Base-by-base conservation (phyloP, 2,113 vertebrate species). In the Amphiprion ocellaris region DNA sequence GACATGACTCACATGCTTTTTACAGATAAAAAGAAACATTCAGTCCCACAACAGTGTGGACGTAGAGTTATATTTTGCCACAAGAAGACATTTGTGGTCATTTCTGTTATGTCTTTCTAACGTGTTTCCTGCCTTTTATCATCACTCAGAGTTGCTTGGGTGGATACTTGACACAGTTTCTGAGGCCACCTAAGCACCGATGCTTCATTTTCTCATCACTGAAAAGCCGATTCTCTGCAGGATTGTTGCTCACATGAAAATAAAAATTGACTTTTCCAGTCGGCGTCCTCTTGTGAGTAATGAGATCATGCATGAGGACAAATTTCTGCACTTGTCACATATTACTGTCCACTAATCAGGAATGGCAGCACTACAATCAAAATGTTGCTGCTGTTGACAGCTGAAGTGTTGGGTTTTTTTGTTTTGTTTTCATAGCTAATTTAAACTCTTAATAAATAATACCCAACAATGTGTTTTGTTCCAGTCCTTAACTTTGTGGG, bases 71-170 rank as follows among this genome's bases (percentile, higher is more conserved):
- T 50, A 58, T 60, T 79, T 75, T 53, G 26, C 60, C 47, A 69
- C 1, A 44, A 23, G 23, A 53, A 50, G 37, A 59, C 46, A 65
- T 68, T 83, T 4, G 69, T 67, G 61, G 67, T 46, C 49, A 17
- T 74, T 50, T 61, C 56, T 69, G 12, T 78, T 56, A 21, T 68
- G 44, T 70, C 28, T 69, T 54, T 41, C 4, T 24, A 44, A 53
- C 50, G 12, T 9, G 53, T 47, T 79, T 79, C 71, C 56, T 74
- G 2, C 24, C 16, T 72, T 78, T 66, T 81, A 60, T 79, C 49
- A 39, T 59, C 46, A 53, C 24, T 17, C 58, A 30, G 0, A 16
- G 66, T 49, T 54, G 50, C 69, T 71, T 70, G 44, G 46, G 44
- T 52, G 49, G 44, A 53, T 50, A 23, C 15, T n/a, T 56, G 19